Conservation (phyloP, 2,797 vertebrate species). For the Leucoraja ocellata region DNA sequence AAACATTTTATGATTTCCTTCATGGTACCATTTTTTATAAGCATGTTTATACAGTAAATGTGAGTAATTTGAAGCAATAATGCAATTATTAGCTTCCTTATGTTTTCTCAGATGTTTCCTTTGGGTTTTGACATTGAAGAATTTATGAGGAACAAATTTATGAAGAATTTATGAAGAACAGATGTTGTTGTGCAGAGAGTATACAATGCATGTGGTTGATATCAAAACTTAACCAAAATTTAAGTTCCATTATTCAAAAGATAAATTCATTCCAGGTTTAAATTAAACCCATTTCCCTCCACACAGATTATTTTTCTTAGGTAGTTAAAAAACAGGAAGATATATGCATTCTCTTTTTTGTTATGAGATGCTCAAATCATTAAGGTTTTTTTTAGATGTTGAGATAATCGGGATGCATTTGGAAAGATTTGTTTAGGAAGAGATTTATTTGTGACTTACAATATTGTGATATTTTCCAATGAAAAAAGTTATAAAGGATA, state of each 20-base stretch:
- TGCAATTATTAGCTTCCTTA: slow-evolving; percentile 34
- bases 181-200: slow-evolving; percentile 16
- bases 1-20: background rate
- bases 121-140: slow-evolving; percentile 31
- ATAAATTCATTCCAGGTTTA: background rate
- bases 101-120: slow-evolving; percentile 36
- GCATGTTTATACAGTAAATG: background rate
- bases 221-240: background rate
- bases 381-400: background rate
- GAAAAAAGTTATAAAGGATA: no score
- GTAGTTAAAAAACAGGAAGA: background rate
- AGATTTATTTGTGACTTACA: background rate
- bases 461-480: background rate
- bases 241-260: background rate
- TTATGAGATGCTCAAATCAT: no score
- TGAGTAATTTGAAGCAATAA: slow-evolving; percentile 14
- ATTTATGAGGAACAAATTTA: slow-evolving; percentile 13
- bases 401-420: background rate
- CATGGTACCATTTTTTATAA: background rate
- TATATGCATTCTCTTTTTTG: background rate
- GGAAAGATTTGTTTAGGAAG: background rate
- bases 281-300: background rate
- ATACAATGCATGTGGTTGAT: background rate
- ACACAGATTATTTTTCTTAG: background rate
- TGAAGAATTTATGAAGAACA: background rate